Evolutionary conservation across 2,888 invertebrate species (phyloP), one percentile per base, ranked within the genome.

Genomic region (Yponomeuta sedellus): DNA sequence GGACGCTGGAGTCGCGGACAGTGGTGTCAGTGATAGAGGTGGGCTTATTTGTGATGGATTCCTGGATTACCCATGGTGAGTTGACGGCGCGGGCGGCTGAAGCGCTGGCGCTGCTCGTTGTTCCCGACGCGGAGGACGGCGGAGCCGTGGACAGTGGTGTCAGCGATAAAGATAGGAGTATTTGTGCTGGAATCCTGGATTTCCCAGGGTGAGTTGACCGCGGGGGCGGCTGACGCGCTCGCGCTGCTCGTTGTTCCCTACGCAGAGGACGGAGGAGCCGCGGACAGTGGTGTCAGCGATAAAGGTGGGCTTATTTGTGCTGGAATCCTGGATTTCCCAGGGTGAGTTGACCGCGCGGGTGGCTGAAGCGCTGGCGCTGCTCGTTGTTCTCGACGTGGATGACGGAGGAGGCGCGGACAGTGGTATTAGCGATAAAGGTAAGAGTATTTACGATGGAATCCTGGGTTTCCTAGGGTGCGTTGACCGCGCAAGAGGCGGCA

Each of bases 351-450:
- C 25, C 25, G 75, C 77, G 34, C 59, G 83, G n/a, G 71, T 81
- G 19, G 84, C 84, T 0, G 86, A 86, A 66, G 82, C 88, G 0
- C 70, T 88, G 1, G 84, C 88, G 0, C 67, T 84, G 22, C 74
- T 90, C 0, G 80, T 89, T 16, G 71, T 89, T 57, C 88, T 88
- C 2, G 25, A 25, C 5, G 1, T 25, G 25, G 25, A 25, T 5
- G 80, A 83, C 5, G 80, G 80, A 0, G 85, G 84, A 57, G 81
- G 75, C 61, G 81, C 77, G 10, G 28, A 52, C 19, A 20, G n/a
- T 20, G 77, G 77, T 0, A 82, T 84, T 0, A 82, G 82, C 0
- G 85, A 87, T 25, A 83, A 80, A 79, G 89, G 89, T 88, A 65
- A n/a, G n/a, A n/a, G n/a, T n/a, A n/a, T n/a, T n/a, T n/a, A n/a